Conservation (phyloP, 35 echinoderm and acorn worm genomes). For the Amphiura filiformis region DNA sequence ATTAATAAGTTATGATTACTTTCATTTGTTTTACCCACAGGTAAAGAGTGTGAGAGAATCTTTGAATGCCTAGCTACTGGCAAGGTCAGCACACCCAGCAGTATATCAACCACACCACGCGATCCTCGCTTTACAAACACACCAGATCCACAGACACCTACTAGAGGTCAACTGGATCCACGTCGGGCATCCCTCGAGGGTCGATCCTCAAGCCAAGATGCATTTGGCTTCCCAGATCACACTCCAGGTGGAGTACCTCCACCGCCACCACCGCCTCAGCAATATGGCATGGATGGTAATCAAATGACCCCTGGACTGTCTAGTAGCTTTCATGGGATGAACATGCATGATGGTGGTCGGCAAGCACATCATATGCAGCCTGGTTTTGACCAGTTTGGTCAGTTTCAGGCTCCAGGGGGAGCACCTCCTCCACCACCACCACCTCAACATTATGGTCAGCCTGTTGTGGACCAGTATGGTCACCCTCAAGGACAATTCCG, state of each 20-base stretch:
- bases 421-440: background rate
- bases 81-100: slow-evolving; percentile 74
- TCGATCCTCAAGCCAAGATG: slow-evolving; percentile 14
- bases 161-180: slow-evolving; percentile 23
- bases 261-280: background rate
- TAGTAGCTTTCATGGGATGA: slow-evolving; percentile 22
- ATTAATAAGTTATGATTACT: too few species aligned
- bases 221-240: slow-evolving; percentile 26
- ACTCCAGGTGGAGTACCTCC: slow-evolving; percentile 12
- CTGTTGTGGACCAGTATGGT: background rate
- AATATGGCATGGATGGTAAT: background rate
- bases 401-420: background rate
- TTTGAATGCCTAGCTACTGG: slow-evolving; percentile 77
- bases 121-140: slow-evolving; percentile 47
- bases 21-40: too few species aligned
- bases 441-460: background rate
- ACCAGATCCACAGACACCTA: slow-evolving; percentile 37
- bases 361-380: background rate
- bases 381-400: slow-evolving; percentile 10
- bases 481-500: background rate
- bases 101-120: slow-evolving; percentile 56
- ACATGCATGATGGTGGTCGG: slow-evolving; percentile 9
- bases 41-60: slow-evolving; percentile 86
- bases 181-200: slow-evolving; percentile 24
- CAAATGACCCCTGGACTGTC: background rate